phyloP scores from a whole-genome alignment of 2,113 vertebrate species.

The Chascanopsetta lugubris region DNA sequence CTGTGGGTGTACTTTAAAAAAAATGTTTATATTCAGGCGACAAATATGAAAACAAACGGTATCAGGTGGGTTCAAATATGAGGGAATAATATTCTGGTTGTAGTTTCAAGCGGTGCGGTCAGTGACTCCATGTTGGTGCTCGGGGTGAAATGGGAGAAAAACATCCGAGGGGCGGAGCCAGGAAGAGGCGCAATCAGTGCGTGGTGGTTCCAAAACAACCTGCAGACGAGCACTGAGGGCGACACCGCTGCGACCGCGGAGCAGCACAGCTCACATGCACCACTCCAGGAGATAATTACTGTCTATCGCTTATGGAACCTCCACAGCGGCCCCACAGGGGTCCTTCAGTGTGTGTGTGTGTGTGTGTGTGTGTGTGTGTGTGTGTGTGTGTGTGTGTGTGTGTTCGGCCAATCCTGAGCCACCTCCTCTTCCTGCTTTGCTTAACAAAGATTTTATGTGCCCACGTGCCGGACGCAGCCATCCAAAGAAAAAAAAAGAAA shows the following conservation, averaged over 20 bases:
- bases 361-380: slow-evolving; percentile 25
- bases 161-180: slow-evolving; percentile 66
- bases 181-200: slow-evolving; percentile 46
- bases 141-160: slow-evolving; percentile 72
- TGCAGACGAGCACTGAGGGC: slow-evolving; percentile 65
- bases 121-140: slow-evolving; percentile 71
- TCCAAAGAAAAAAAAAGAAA: slow-evolving; percentile 53
- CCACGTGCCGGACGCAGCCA: slow-evolving; percentile 33
- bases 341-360: slow-evolving; percentile 47
- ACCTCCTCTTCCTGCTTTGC: slow-evolving; percentile 34
- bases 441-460: slow-evolving; percentile 42
- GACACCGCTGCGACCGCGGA: slow-evolving; percentile 49
- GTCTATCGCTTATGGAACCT: slow-evolving; percentile 57
- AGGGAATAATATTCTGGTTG: slow-evolving; percentile 65
- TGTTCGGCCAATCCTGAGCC: slow-evolving; percentile 17
- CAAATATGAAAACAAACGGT: slow-evolving; percentile 3
- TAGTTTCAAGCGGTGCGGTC: slow-evolving; percentile 68
- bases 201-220: slow-evolving; percentile 54
- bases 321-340: slow-evolving; percentile 58
- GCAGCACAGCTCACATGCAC: slow-evolving; percentile 57
- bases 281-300: slow-evolving; percentile 82
- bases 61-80: slow-evolving; percentile 28
- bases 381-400: slow-evolving; percentile 19
- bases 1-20: not conserved
- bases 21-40: slow-evolving; percentile 18